Evolutionary conservation across 1,140 invertebrate species (phyloP).

Genomic region (Muscidifurax raptorellus): DNA sequence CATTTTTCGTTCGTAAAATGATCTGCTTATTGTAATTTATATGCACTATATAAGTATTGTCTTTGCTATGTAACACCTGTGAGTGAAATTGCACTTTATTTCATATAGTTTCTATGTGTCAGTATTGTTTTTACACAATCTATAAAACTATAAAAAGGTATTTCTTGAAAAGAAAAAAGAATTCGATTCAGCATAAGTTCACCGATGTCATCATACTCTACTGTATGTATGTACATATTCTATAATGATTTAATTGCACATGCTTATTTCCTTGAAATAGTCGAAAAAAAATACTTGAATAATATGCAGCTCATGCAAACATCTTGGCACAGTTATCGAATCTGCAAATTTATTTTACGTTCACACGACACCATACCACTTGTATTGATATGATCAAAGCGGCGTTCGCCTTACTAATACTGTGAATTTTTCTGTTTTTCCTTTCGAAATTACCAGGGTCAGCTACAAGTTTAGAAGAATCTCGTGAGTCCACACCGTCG

Average conservation of each 20-base stretch:
- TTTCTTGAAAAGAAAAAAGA: too few relatives aligned
- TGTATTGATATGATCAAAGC: neutral
- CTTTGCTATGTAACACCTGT: neutral
- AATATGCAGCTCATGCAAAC: neutral
- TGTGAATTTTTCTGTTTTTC: neutral
- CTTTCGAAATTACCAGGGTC: constrained; percentile 63
- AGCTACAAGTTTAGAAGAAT: constrained; percentile 73
- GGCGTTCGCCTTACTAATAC: neutral
- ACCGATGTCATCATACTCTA: neutral
- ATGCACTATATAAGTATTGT: neutral
- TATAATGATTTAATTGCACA: neutral
- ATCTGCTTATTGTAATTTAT: neutral
- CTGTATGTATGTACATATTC: neutral
- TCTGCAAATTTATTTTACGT: neutral
- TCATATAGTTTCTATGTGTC: neutral
- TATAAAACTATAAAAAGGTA: neutral
- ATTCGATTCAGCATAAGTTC: neutral
- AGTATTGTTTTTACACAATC: neutral
- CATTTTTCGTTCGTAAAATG: neutral
- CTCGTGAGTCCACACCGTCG: constrained; percentile 72
- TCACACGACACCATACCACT: neutral
- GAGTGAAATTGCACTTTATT: neutral
- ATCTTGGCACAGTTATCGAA: neutral
- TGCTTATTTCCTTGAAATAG: neutral
- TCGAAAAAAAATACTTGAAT: neutral